A percentile compares a stretch with the other conserved stretches of the same genome.
These are phyloP conservation scores for Globodera ellingtonae DNA, from an alignment of 1,140 invertebrate species.

Conservation along the genomic window DNA sequence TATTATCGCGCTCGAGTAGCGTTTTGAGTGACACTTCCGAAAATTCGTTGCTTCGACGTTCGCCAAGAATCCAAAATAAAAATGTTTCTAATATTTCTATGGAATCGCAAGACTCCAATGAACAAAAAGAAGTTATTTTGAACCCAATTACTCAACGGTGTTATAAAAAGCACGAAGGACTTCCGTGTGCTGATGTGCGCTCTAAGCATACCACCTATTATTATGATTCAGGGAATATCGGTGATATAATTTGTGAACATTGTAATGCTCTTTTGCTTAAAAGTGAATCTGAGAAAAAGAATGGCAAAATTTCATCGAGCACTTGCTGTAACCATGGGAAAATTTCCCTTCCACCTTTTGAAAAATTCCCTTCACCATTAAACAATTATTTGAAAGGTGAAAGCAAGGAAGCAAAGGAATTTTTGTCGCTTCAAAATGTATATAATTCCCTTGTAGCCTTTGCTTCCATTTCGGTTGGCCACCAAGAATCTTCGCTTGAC, in stretches of 20 bases:
- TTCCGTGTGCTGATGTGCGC: background rate
- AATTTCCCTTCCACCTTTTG: background rate
- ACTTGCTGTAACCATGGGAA: background rate
- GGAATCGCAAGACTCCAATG: background rate
- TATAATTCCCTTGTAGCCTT: background rate
- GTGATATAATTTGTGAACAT: background rate
- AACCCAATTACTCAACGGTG: background rate
- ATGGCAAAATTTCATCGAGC: no score
- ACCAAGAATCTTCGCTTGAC: background rate
- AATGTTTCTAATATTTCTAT: no score
- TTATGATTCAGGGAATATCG: constrained; percentile 8
- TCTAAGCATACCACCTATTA: background rate
- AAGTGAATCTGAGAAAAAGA: no score
- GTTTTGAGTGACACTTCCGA: no score
- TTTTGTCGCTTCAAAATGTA: background rate
- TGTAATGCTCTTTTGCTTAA: background rate
- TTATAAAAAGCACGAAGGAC: background rate
- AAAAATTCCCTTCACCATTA: no score
- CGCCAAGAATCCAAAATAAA: no score
- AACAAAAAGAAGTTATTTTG: no score
- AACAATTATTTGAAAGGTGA: background rate
- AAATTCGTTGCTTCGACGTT: no score
- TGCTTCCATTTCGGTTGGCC: background rate
- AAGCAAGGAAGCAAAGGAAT: background rate
- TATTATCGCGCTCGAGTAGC: background rate